Evolutionary conservation across 1,140 invertebrate genomes (phyloP).

Genomic region (Drosophila subpulchrella): DNA sequence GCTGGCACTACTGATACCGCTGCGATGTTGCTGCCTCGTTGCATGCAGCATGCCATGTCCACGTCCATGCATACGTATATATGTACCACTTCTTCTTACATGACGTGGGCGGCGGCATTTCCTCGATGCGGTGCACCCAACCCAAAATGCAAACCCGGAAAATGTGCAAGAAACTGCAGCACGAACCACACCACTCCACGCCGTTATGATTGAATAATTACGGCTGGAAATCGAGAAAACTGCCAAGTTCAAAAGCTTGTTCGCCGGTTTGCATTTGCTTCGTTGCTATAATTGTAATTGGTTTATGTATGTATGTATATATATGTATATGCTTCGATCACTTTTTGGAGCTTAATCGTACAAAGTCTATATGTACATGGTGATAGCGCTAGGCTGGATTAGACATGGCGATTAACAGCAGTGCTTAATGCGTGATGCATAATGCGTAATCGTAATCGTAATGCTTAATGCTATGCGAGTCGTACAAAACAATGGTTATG

Average conservation of each 20-base stretch:
- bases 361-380: constrained; percentile 17
- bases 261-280: constrained; percentile 3
- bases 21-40: constrained; percentile 18
- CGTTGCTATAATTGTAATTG: constrained; percentile 10
- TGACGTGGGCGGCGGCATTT: constrained; percentile 59
- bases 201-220: constrained; percentile 58
- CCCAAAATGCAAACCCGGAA: constrained; percentile 23
- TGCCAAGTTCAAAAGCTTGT: constrained; percentile 13
- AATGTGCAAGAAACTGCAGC: constrained; percentile 22
- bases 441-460: neutral
- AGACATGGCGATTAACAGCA: constrained; percentile 17
- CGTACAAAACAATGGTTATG: constrained; percentile 20
- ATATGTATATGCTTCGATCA: neutral
- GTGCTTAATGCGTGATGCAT: constrained; percentile 28
- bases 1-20: constrained; percentile 11
- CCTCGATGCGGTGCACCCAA: constrained; percentile 27
- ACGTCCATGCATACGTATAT: neutral
- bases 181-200: constrained; percentile 10
- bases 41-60: constrained; percentile 40
- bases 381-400: constrained; percentile 1
- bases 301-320: constrained; percentile 5
- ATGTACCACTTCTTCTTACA: constrained; percentile 17
- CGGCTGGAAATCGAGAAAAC: constrained; percentile 7
- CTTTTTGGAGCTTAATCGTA: constrained; percentile 14
- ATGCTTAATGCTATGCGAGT: constrained; percentile 36